Base-by-base conservation (phyloP, 2,888 invertebrate genomes). In the Leptothorax acervorum region DNA sequence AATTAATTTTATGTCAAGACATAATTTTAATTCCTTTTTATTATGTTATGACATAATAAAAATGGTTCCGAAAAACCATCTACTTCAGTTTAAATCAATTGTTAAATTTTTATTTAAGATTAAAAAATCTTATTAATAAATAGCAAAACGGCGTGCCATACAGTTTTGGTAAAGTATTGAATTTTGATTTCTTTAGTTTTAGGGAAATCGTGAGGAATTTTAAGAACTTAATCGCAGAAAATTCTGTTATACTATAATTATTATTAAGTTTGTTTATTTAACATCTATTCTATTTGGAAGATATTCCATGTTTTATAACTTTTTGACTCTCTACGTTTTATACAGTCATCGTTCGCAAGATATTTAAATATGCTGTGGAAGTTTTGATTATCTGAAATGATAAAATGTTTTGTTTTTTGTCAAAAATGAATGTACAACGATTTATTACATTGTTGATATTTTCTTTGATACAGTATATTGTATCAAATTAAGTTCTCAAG, bases 301-400 rank as follows among this genome's bases (percentile, higher is more conserved):
- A 28, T 23, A 18, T 9, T 39, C 6, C 39, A 39, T 73, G 23
- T 73, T 23, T 23, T 57, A 57, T 71, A n/a, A 73, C 1, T n/a
- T n/a, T n/a, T n/a, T n/a, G n/a, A 28, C 39, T n/a, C 12, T 57
- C 8, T 57, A 51, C 45, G 18, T 48, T 63, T 51, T 65, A 78
- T 66, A 8, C 23, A 51, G n/a, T 45, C n/a, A 82, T 31, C 39
- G 39, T 60, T 39, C 60, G 48, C 4, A 81, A 35, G 0, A 81
- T 11, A 60, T 81, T 81, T 51, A 84, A 70, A 42, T 84, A 84
- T 8, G 23, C 45, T n/a, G 53, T 12, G 23, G 68, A 81, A 35
- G 82, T 74, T 74, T 82, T 84, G 0, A 84, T 74, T 31, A 82
- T 60, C 74, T 84, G 28, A 35, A 51, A 75, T 8, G 48, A 9